Conservation (phyloP, 2,888 invertebrate species). For the Tiliacea citrago region DNA sequence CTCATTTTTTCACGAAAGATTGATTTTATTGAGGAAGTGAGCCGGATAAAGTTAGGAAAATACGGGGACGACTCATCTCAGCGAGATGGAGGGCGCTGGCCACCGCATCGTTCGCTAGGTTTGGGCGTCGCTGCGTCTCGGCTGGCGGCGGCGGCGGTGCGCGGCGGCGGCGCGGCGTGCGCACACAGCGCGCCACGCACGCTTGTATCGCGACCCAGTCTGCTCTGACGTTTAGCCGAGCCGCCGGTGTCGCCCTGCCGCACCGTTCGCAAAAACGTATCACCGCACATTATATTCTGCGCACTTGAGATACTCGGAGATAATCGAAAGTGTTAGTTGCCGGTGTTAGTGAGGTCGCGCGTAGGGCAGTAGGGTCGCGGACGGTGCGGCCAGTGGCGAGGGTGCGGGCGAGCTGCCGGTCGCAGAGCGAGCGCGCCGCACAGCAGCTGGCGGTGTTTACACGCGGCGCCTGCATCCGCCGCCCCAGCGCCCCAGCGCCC, state of each 20-base stretch:
- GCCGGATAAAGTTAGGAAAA: conserved; percentile 51
- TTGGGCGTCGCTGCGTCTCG: conserved; percentile 90
- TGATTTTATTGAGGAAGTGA: conserved; percentile 55
- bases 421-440: conserved; percentile 75
- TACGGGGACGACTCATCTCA: conserved; percentile 56
- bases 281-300: conserved; percentile 81
- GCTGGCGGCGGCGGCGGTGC: conserved; percentile 85
- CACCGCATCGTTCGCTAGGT: conserved; percentile 83
- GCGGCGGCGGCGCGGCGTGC: conserved; percentile 84
- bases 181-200: conserved; percentile 87
- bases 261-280: conserved; percentile 76
- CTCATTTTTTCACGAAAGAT: conserved; percentile 50
- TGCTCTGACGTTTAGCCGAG: conserved; percentile 88
- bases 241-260: conserved; percentile 84
- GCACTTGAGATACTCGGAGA: conserved; percentile 76
- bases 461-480: conserved; percentile 83
- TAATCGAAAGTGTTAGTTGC: conserved; percentile 67
- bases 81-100: conserved; percentile 82
- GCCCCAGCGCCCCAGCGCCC: conserved; percentile 69
- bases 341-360: conserved; percentile 64
- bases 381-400: conserved; percentile 58
- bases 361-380: conserved; percentile 58
- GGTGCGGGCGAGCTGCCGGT: conserved; percentile 69
- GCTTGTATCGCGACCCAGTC: conserved; percentile 88
- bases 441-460: conserved; percentile 89